Base-by-base conservation (phyloP, 2,797 vertebrate genomes). In the Microhierax caerulescens region DNA sequence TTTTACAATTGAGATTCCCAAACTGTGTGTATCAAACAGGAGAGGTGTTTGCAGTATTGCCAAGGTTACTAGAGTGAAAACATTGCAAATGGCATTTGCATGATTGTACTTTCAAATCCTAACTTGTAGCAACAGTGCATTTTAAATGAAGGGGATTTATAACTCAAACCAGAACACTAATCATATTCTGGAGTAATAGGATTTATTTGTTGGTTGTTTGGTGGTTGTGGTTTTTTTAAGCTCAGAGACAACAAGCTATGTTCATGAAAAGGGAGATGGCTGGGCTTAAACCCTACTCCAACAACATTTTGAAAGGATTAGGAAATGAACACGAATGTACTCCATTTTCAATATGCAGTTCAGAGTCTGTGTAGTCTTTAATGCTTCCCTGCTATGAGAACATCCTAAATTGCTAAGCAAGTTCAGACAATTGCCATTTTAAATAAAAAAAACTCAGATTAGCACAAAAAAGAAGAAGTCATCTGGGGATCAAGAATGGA, bases 101-200 rank as follows among this genome's bases (percentile, higher is more conserved):
- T 97, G 95, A 97, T 97, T 97, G 93, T 97, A 95, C 94, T 97
- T 96, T 93, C 96, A 97, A 96, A 97, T 97, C 97, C 91, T 80
- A 96, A 97, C 95, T 96, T 97, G 97, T 97, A 97, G 95, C 96
- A 97, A 96, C 95, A 95, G 95, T 95, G 97, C 94, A 97, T 97
- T 97, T 97, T 96, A 97, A 97, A 97, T 96, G 94, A 97, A 97
- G 91, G 85, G 93, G 93, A 97, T 97, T 97, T 97, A 95, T 97
- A 97, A 94, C 96, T 93, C 96, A 91, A 93, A 91, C 94, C 94
- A 96, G 97, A 96, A 78, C 95, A 95, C 96, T 97, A 96, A 97
- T 97, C 97, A 96, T 97, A 97, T 97, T 93, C 93, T 50, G 50
- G 88, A 93, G 94, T 97, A 97, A 97, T 96, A 96, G 92, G 97